Evolutionary conservation across 2,113 vertebrate genomes (phyloP), one percentile per base, ranked within the genome.

Genomic region (Istiophorus platypterus): DNA sequence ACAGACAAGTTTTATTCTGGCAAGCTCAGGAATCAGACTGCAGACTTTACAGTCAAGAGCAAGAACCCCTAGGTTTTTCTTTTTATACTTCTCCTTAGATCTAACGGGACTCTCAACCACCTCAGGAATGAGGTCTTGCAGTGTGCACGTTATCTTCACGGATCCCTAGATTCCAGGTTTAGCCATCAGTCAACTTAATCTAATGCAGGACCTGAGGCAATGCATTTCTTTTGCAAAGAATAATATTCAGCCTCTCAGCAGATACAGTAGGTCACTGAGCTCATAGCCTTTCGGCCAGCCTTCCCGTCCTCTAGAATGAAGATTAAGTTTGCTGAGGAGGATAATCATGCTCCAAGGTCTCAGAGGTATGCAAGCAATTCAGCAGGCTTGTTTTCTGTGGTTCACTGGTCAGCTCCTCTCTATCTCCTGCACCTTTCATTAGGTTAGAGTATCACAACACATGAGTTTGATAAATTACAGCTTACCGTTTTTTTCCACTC

Each of bases 311-410:
- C 76, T 47, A 80, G 76, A 90, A 91, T 90, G 84, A 92, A 93
- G 91, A 93, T 93, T 90, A 89, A 87, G 87, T 90, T 92, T 78
- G 80, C 88, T 78, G 87, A 90, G 90, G 82, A 90, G 87, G 85
- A 87, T 88, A 87, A 89, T 91, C 91, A 88, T 68, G 81, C 84
- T 89, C 73, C 67, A 37, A 85, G 86, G 87, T 91, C 85, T 85
- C 86, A 81, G 83, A 65, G 90, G 89, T 85, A 91, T 90, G 89
- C 83, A 39, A 80, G 89, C 80, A 49, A 82, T 86, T 82, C 83
- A 78, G 76, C 82, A 64, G 78, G 63, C 62, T n/a, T 61, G 66
- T 69, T 68, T 73, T 86, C 70, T 77, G 70, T 72, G 77, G 42
- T 82, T 81, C 80, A 64, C 66, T 65, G 72, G 57, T 89, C 72